Evolutionary conservation across 2,888 invertebrate species (phyloP).

Genomic region (Catonia carolina): DNA sequence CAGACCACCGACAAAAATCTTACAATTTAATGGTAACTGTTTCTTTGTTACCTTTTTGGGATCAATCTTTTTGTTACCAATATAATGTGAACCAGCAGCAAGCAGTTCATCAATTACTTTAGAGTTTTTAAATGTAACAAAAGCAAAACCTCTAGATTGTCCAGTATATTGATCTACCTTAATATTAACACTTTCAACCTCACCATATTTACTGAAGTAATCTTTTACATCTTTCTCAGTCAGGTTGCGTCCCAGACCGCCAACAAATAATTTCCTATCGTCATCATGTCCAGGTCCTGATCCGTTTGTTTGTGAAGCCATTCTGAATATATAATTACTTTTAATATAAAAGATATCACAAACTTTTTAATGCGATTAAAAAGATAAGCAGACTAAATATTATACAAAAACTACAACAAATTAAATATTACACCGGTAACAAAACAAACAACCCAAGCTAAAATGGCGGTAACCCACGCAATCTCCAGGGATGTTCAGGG

Average conservation of each 20-base stretch:
- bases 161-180: slow-evolving; percentile 58
- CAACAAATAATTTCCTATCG: slow-evolving; percentile 58
- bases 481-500: too few relatives aligned
- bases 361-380: too few relatives aligned
- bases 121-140: slow-evolving; percentile 54
- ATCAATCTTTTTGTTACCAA: slow-evolving; percentile 57
- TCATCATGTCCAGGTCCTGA: slow-evolving; percentile 43
- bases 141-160: slow-evolving; percentile 58
- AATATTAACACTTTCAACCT: slow-evolving; percentile 54
- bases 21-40: slow-evolving; percentile 52
- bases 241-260: slow-evolving; percentile 56
- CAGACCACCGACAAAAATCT: slow-evolving; percentile 59
- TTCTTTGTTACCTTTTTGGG: slow-evolving; percentile 58
- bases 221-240: slow-evolving; percentile 53
- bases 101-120: slow-evolving; percentile 51
- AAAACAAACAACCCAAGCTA: too few relatives aligned
- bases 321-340: not conserved
- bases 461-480: too few relatives aligned
- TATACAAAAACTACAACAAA: too few relatives aligned
- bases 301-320: slow-evolving; percentile 13
- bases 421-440: too few relatives aligned
- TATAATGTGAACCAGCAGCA: slow-evolving; percentile 50
- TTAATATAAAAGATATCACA: too few relatives aligned
- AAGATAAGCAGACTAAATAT: too few relatives aligned
- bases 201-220: slow-evolving; percentile 56